These are phyloP conservation scores for Ataeniobius toweri DNA, from an alignment of 2,797 vertebrate species.

Conservation along the genomic window DNA sequence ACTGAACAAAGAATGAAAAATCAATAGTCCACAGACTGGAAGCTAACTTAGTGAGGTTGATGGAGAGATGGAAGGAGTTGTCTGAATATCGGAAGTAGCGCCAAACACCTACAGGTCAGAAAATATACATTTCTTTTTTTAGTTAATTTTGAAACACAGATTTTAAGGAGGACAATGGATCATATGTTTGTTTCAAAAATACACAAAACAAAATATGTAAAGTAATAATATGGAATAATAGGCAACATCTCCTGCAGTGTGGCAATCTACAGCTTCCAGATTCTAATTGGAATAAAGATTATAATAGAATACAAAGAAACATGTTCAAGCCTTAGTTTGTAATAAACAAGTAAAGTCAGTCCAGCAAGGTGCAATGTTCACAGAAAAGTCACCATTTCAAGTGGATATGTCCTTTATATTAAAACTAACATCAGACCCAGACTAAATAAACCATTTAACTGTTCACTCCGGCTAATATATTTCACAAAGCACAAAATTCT, in stretches of 20 bases:
- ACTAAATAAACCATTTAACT: slow-evolving; percentile 31
- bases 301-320: too few species aligned
- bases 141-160: neutral
- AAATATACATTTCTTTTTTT: neutral
- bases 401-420: slow-evolving; percentile 11
- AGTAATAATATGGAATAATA: neutral
- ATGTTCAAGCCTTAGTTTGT: neutral
- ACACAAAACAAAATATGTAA: neutral
- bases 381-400: slow-evolving; percentile 12
- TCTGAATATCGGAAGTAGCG: neutral
- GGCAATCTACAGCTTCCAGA: neutral
- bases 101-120: neutral
- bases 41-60: slow-evolving; percentile 61
- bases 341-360: neutral
- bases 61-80: slow-evolving; percentile 31
- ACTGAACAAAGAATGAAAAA: slow-evolving; percentile 61
- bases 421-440: slow-evolving; percentile 20
- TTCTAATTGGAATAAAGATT: neutral
- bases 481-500: slow-evolving; percentile 17
- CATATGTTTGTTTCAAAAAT: neutral
- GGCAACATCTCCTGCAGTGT: neutral
- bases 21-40: slow-evolving; percentile 65
- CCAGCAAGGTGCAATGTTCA: neutral
- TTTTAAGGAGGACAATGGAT: neutral
- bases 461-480: slow-evolving; percentile 19